Evolutionary conservation across 2,888 invertebrate genomes (phyloP), one percentile per base, ranked within the genome.

Genomic region (Zaprionus bogoriensis): DNA sequence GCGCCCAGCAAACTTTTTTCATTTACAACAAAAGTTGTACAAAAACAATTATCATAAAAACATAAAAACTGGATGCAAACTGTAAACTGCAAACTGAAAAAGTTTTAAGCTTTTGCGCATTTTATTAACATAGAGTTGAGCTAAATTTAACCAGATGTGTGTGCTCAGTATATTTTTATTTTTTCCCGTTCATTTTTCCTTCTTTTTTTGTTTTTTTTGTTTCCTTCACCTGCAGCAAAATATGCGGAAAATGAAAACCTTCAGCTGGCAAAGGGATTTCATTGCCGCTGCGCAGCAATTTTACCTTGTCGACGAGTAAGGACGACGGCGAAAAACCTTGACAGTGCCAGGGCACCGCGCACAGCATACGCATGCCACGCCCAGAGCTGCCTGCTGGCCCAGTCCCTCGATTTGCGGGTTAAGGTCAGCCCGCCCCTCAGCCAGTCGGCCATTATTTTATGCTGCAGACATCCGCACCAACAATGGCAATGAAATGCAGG

Each of bases 401-500:
- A n/a, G 14, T 12, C 32, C 41, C 54, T 20, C 63, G 42, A 55
- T 66, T 57, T 61, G 45, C 82, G 67, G 82, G 79, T 82, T 82
- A 80, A 80, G 79, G 79, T 80, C 79, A 79, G 47, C 71, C 50
- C 58, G 54, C 67, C 55, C 39, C 47, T 28, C 47, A 52, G 54
- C 52, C 63, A 62, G 57, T 60, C 65, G 61, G 63, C 67, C 59
- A 62, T 63, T 65, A 67, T 74, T 68, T 70, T 77, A 83, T 79
- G 80, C 73, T 77, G 79, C 80, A 82, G 77, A 82, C 74, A 82
- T 46, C 67, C 68, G 65, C 72, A 65, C 70, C 62, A 75, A 73
- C 83, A 79, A 79, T 82, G 82, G 76, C 82, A 76, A 76, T 82
- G 79, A 72, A 80, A 74, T 66, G 64, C 69, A 59, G 66, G 32